A percentile compares a stretch with the other conserved stretches of the same genome.
These are phyloP conservation scores for Phengaris alcon DNA, from an alignment of 2,888 invertebrate genomes.

Conservation along the genomic window DNA sequence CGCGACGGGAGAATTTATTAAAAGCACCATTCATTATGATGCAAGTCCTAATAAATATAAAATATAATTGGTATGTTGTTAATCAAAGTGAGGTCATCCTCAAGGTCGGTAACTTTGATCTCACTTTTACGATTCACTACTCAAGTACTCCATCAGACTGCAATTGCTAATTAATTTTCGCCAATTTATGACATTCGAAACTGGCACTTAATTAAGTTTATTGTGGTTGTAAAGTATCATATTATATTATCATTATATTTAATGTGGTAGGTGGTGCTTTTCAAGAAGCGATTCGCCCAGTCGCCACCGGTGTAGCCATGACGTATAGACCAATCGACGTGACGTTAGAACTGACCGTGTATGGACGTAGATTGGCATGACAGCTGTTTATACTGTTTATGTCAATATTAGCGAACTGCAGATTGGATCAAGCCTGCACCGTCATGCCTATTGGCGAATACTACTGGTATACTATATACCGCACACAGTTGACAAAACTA, in stretches of 20 bases:
- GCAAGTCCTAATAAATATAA: conserved; percentile 18
- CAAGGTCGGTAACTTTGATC: conserved; percentile 27
- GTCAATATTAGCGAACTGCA: too few relatives aligned
- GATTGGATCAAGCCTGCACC: too few relatives aligned
- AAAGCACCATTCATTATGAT: conserved; percentile 11
- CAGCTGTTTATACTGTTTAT: too few relatives aligned
- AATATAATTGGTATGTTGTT: conserved; percentile 23
- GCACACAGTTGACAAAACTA: not conserved
- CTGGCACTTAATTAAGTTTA: not conserved
- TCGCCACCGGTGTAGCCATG: too few relatives aligned
- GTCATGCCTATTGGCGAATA: too few relatives aligned
- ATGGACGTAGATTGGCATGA: too few relatives aligned
- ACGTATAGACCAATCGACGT: too few relatives aligned
- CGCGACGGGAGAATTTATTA: not conserved
- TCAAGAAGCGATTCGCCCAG: not conserved
- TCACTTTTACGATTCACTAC: conserved; percentile 21
- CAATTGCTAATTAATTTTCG: conserved; percentile 17
- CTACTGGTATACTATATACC: too few relatives aligned
- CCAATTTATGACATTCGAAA: not conserved
- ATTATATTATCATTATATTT: not conserved
- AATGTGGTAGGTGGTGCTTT: not conserved
- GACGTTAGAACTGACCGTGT: too few relatives aligned
- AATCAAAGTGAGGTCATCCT: not conserved
- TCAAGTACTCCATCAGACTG: conserved; percentile 5
- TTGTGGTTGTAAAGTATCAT: not conserved